Evolutionary conservation across 1,140 invertebrate genomes (phyloP).

Genomic region (Harlomillsia oculata): DNA sequence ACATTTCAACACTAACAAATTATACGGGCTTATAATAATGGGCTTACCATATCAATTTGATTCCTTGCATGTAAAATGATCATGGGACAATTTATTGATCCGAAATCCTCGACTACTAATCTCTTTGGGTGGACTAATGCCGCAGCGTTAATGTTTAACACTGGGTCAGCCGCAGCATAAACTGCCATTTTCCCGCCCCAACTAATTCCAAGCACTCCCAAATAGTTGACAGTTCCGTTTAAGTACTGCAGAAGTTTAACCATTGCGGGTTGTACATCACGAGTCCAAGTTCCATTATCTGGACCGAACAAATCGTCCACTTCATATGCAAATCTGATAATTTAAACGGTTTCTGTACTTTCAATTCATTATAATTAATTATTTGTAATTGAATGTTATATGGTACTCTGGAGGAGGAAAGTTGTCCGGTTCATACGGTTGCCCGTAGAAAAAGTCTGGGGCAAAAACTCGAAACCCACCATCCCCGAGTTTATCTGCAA

Average conservation of each 20-base stretch:
- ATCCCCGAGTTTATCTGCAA: slow-evolving; percentile 17
- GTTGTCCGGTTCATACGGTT: not conserved
- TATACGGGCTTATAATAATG: no score
- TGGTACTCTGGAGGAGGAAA: slow-evolving; percentile 9
- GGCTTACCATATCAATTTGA: slow-evolving; percentile 27
- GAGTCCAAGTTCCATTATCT: slow-evolving; percentile 7
- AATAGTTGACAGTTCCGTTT: not conserved
- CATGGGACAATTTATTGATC: slow-evolving; percentile 13
- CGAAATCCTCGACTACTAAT: slow-evolving; percentile 3
- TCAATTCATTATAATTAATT: not conserved
- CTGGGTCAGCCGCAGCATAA: slow-evolving; percentile 3
- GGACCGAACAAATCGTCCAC: not conserved
- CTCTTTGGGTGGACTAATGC: slow-evolving; percentile 19
- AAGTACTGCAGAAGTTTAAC: slow-evolving; percentile 15
- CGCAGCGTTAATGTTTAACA: slow-evolving; percentile 21
- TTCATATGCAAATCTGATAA: not conserved
- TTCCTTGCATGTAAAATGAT: slow-evolving; percentile 12
- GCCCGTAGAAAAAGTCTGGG: slow-evolving; percentile 25
- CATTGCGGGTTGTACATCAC: slow-evolving; percentile 9
- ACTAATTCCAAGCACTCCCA: slow-evolving; percentile 31
- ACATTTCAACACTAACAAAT: not conserved
- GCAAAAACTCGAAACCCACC: slow-evolving; percentile 18
- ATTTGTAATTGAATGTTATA: not conserved
- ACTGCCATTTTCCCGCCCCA: slow-evolving; percentile 28
- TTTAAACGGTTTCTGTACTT: not conserved